Base-by-base conservation (phyloP, 2,797 vertebrate genomes). In the Xiphophorus birchmanni region DNA sequence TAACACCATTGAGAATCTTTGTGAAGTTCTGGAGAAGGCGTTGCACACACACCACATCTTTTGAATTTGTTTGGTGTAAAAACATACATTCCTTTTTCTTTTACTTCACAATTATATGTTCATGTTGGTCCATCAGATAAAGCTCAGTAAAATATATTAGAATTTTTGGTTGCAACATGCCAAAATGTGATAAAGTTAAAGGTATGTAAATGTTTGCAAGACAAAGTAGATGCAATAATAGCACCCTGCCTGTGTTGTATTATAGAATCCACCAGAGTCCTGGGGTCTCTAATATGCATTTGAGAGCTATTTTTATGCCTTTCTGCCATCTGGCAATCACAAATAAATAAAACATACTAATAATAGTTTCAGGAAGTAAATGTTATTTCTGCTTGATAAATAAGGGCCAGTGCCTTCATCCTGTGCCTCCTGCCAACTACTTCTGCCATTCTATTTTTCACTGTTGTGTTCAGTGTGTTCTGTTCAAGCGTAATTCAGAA, bases 351-450 rank as follows among this genome's bases (percentile, higher is more conserved):
- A 71, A 45, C 9, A 42, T 23, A 42, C 40, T 42, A 44, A 12
- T 26, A 45, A 44, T 4, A 35, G 58, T 71, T 76, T 58, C 4
- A 26, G 40, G 50, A 52, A 1, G 37, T 58, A 74, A 26, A 12
- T n/a, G 5, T 42, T 35, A 32, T 40, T 69, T 37, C 76, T 86
- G 76, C 86, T 81, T 86, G 87, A 91, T 92, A 94, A 93, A 92
- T 91, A 93, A 92, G 88, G 92, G 90, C 90, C 91, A 84, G 74
- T 82, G 86, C 82, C 89, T 91, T 90, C 89, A 91, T 92, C 88
- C 73, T 90, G 90, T 93, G 92, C 91, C 93, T 94, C 89, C 82
- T 88, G 74, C 44, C 44, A 87, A 91, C 85, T 69, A 35, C 67
- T 85, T 47, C 82, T 74, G 63, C 56, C 77, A 77, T 80, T 84